Evolutionary conservation across 2,797 vertebrate genomes (phyloP), one percentile per base, ranked within the genome.

Genomic region (Anniella stebbinsi): DNA sequence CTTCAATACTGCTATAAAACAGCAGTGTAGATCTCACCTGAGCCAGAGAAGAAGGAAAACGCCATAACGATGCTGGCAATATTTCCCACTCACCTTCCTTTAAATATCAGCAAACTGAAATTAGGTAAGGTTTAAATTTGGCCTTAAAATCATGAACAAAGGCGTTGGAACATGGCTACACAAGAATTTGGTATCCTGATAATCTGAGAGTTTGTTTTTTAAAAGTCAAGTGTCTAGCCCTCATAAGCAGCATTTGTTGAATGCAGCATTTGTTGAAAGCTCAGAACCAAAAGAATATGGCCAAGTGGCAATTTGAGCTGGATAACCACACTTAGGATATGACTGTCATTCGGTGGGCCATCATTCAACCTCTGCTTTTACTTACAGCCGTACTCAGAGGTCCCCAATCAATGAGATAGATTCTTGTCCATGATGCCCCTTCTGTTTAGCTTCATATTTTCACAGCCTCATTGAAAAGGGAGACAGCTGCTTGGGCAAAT

Each of bases 391-490:
- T 48, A 18, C 75, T 67, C 41, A 67, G 21, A 67, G 60, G 73
- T 28, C 60, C 18, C 48, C 38, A 63, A 17, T 78, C 86, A 67
- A 87, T 87, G 67, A 17, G 69, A 80, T 54, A 7, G 66, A 80
- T 87, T 54, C 4, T 87, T 51, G 2, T 30, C 13, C 28, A 18
- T 36, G 13, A 15, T 36, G 30, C 63, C 80, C 45, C 60, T 77
- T 66, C 69, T 66, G 36, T 66, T 87, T n/a, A n/a, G 57, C 86
- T 69, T 69, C 41, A 80, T 78, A 87, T 51, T 80, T 80, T 54
- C 63, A 25, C 60, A n/a, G 41, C 30, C 21, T 67, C 28, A 51
- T 67, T 87, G 77, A 70, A 80, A 54, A 69, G 45, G 45, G 63
- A 28, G 28, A 6, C 8, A 3, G n/a, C 54, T 54, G 18, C 17